Conservation (phyloP, 2,888 invertebrate species). For the Drosophila macrospina region DNA sequence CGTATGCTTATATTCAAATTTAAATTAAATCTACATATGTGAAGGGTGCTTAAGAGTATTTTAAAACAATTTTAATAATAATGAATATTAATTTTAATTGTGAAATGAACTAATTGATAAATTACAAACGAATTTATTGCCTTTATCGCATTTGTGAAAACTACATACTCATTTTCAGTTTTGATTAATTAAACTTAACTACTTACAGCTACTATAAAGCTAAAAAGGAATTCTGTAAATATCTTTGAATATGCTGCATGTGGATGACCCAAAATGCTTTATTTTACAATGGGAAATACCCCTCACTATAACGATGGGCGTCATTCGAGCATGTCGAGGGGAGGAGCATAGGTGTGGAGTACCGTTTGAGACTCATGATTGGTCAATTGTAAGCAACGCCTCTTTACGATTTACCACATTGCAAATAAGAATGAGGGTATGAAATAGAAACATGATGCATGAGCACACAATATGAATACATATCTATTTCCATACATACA, state of each 20-base stretch:
- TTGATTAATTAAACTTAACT: constrained; percentile 23
- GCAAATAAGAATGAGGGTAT: constrained; percentile 33
- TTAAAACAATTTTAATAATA: too few relatives aligned
- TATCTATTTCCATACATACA: constrained; percentile 7
- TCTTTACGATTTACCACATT: constrained; percentile 31
- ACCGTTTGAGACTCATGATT: constrained; percentile 21
- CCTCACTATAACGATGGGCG: constrained; percentile 27
- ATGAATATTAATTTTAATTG: neutral
- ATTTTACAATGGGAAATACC: constrained; percentile 24
- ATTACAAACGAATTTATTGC: neutral
- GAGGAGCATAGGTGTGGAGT: constrained; percentile 27
- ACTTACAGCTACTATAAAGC: constrained; percentile 6
- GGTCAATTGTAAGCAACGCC: constrained; percentile 33
- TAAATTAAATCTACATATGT: too few relatives aligned
- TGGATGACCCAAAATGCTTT: constrained; percentile 31
- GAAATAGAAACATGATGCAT: constrained; percentile 47
- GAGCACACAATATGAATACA: constrained; percentile 42
- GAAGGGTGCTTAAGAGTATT: too few relatives aligned
- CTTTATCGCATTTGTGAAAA: neutral
- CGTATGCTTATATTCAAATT: too few relatives aligned
- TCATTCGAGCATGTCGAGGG: constrained; percentile 12
- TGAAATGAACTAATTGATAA: neutral
- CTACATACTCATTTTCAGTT: constrained; percentile 2
- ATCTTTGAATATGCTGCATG: constrained; percentile 13
- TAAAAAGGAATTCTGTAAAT: constrained; percentile 11